A percentile compares a stretch with the other conserved stretches of the same genome.
phyloP scores from a whole-genome alignment of 2,888 invertebrate species.

The Nymphalis polychloros region DNA sequence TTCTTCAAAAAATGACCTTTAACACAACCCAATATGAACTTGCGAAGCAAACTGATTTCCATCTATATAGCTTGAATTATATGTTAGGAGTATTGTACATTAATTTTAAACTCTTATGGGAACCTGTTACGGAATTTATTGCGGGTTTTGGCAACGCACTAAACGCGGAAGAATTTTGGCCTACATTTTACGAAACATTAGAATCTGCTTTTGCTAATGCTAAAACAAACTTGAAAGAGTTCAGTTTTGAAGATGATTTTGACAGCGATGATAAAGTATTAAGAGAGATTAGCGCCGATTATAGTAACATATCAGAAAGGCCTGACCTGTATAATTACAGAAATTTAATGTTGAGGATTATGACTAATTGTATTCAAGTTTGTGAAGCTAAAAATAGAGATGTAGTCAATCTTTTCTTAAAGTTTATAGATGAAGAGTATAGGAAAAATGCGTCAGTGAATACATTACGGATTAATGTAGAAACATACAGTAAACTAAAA shows the following conservation, averaged over 20 bases:
- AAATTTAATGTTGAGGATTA: constrained; percentile 89
- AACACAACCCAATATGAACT: constrained; percentile 82
- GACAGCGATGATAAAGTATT: constrained; percentile 57
- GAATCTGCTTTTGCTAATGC: constrained; percentile 75
- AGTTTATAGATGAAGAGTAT: constrained; percentile 87
- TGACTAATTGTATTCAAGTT: constrained; percentile 87
- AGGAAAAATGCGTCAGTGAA: constrained; percentile 62
- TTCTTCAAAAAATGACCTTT: constrained; percentile 87
- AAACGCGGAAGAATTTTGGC: constrained; percentile 86
- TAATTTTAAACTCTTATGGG: constrained; percentile 95
- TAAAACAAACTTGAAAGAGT: constrained; percentile 60
- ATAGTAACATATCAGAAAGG: constrained; percentile 76
- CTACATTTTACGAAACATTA: constrained; percentile 83
- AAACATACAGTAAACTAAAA: constrained; percentile 73
- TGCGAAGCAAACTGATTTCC: constrained; percentile 80
- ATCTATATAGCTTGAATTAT: constrained; percentile 87
- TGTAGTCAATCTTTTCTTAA: constrained; percentile 89
- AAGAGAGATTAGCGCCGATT: constrained; percentile 61
- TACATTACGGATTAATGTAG: constrained; percentile 81
- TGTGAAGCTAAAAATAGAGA: constrained; percentile 91
- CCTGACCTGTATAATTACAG: constrained; percentile 89
- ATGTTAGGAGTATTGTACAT: constrained; percentile 91
- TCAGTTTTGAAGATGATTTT: constrained; percentile 64
- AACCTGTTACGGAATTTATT: constrained; percentile 89
- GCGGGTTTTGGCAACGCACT: constrained; percentile 86